A percentile compares a stretch with the other conserved stretches of the same genome.
phyloP scores from a whole-genome alignment of 2,113 vertebrate genomes.

The Pogona vitticeps region DNA sequence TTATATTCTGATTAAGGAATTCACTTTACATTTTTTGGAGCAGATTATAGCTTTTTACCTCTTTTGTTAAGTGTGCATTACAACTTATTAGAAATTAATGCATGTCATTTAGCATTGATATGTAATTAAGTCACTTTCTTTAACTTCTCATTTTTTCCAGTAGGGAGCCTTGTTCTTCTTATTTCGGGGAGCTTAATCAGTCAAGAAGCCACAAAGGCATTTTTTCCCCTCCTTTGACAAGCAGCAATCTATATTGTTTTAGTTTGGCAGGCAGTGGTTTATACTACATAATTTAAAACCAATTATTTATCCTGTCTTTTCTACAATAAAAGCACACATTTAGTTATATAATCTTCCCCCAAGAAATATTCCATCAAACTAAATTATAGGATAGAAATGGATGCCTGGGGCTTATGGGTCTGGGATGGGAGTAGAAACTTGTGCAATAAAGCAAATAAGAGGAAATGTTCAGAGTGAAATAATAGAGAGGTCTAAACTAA shows the following conservation, averaged over 20 bases:
- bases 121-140: constrained; percentile 57
- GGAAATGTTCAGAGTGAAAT: constrained; percentile 23
- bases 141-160: constrained; percentile 52
- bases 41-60: constrained; percentile 49
- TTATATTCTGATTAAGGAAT: constrained; percentile 59
- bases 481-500: not conserved
- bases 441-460: constrained; percentile 41
- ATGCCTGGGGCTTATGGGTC: constrained; percentile 4
- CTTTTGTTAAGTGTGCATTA: constrained; percentile 58
- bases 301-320: constrained; percentile 46
- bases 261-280: constrained; percentile 51
- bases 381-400: constrained; percentile 52
- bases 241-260: constrained; percentile 59
- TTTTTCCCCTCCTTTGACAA: constrained; percentile 53
- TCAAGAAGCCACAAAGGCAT: constrained; percentile 50
- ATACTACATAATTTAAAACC: constrained; percentile 52
- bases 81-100: constrained; percentile 58
- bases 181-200: constrained; percentile 51
- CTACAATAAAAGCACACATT: constrained; percentile 51
- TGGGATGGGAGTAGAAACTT: too few relatives aligned
- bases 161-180: constrained; percentile 49
- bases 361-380: constrained; percentile 46
- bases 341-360: constrained; percentile 26
- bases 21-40: constrained; percentile 37
- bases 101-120: constrained; percentile 50